Base-by-base conservation (phyloP, 2,888 invertebrate species). In the Eupithecia dodoneata region DNA sequence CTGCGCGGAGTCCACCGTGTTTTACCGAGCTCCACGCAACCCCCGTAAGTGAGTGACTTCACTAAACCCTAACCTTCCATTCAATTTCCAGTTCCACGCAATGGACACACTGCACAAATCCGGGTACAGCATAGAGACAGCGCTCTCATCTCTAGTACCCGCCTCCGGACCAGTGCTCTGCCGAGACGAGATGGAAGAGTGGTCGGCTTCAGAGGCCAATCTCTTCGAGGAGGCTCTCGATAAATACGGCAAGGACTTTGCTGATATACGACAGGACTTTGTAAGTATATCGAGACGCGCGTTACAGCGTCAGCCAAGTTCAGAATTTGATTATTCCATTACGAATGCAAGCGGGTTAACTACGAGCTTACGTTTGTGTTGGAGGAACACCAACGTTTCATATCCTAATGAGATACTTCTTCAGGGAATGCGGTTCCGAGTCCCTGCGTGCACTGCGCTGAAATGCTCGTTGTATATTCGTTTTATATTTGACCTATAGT, bases 111-210 rank as follows among this genome's bases (percentile, higher is more conserved):
- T 99, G 85, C 99, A 99, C 96, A 97, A 98, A 92, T 98, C 98
- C 88, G 96, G 96, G 79, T 99, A 99, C 94, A 98, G 99, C 92
- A 96, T 99, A 91, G 98, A 99, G 84, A 96, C 97, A 87, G 98
- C 99, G 78, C 97, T 99, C 92, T 97, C 98, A 87, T 98, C 98
- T 76, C 96, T 99, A 87, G 99, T 99, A 89, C 99, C 99, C 77
- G 97, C 97, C 83, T 98, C 98, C 83, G 99, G 99, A 18, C 99
- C 99, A 42, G 98, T 99, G 86, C 96, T 99, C 83, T 99, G 99
- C 94, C 97, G 99, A 84, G 99, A 99, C 95, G 99, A 99, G 96
- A 99, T 99, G 98, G 99, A 99, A 95, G 99, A 99, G 95, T 99
- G 99, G 99, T 99, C 99, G 85, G 99, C 99, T 67, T 98, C 99